A percentile compares a stretch with the other conserved stretches of the same genome.
These are phyloP conservation scores for Microctonus brassicae DNA, from an alignment of 2,888 invertebrate genomes.

Conservation along the genomic window DNA sequence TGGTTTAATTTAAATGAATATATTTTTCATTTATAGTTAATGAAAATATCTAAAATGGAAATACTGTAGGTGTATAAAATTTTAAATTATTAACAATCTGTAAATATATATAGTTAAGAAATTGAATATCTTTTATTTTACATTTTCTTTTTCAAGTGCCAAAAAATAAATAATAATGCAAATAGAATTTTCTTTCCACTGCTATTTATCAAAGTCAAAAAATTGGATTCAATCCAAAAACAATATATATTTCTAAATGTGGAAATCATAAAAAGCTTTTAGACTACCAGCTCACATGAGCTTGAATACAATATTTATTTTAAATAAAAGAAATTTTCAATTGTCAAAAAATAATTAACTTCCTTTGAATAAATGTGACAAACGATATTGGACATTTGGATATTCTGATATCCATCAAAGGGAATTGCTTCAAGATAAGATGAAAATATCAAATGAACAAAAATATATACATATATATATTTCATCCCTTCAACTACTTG, in stretches of 20 bases:
- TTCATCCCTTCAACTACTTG: neutral
- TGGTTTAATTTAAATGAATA: too few relatives aligned
- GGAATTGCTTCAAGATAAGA: neutral
- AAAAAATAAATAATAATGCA: neutral
- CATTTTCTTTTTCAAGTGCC: neutral
- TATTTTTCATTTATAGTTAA: too few relatives aligned
- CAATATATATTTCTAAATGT: neutral
- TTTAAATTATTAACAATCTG: too few relatives aligned
- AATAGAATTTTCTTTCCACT: neutral
- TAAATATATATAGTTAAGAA: too few relatives aligned
- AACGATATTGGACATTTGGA: too few relatives aligned
- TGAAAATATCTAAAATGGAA: too few relatives aligned
- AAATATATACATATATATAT: neutral
- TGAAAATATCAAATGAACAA: neutral
- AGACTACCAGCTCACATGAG: neutral
- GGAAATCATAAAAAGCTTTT: slow-evolving; percentile 18
- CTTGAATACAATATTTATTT: neutral
- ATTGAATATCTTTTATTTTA: too few relatives aligned
- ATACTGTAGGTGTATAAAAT: too few relatives aligned
- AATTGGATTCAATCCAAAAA: slow-evolving; percentile 12
- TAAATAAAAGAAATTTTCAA: neutral
- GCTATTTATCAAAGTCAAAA: neutral
- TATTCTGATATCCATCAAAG: neutral
- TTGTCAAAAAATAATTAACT: too few relatives aligned
- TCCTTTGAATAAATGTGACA: too few relatives aligned